Conservation (phyloP, 2,888 invertebrate genomes). For the Acleris holmiana region DNA sequence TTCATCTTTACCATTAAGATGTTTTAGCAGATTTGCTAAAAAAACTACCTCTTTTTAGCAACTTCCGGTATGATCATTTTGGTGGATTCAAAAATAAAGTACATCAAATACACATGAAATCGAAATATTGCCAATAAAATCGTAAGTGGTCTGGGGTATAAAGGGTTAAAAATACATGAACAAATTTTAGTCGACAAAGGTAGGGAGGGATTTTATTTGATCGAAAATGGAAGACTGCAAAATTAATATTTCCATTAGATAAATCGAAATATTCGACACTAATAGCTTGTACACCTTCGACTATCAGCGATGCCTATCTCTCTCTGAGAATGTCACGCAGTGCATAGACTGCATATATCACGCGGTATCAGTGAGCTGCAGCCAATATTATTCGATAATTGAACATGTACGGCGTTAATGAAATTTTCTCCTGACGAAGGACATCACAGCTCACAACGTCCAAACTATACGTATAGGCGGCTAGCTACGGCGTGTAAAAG, state of each 20-base stretch:
- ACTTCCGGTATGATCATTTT: too few relatives aligned
- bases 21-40: too few relatives aligned
- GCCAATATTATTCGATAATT: constrained; percentile 64
- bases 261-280: not conserved
- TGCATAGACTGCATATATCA: constrained; percentile 22
- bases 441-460: constrained; percentile 31
- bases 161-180: too few relatives aligned
- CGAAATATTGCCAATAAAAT: too few relatives aligned
- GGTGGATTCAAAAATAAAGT: too few relatives aligned
- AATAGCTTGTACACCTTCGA: constrained; percentile 3
- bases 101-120: too few relatives aligned
- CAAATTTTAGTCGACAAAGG: too few relatives aligned
- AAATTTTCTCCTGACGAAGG: constrained; percentile 61
- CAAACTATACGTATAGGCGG: not conserved
- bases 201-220: too few relatives aligned
- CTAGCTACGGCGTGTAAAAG: not conserved
- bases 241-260: not conserved
- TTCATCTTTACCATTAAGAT: too few relatives aligned
- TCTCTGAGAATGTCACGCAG: not conserved
- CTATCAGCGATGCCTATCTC: constrained; percentile 12
- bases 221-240: too few relatives aligned
- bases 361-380: constrained; percentile 50
- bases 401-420: constrained; percentile 74
- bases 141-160: too few relatives aligned
- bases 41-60: too few relatives aligned